These are phyloP conservation scores for Brachionus koreanus DNA, from an alignment of 1,140 invertebrate species.

Conservation along the genomic window DNA sequence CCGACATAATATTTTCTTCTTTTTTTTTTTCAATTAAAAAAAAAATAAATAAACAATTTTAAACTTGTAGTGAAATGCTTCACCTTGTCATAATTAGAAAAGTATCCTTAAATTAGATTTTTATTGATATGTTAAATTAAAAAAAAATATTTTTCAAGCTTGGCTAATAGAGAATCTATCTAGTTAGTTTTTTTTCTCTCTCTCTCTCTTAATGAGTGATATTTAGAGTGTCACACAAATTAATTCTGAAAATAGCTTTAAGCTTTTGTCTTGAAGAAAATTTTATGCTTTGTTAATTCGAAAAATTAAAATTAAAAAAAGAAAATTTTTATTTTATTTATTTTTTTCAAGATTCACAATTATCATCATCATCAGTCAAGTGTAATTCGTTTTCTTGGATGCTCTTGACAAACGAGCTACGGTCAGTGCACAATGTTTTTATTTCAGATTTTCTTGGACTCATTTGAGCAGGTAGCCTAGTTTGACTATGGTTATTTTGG, in stretches of 20 bases:
- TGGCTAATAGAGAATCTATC: neutral
- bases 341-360: neutral
- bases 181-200: no score
- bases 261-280: neutral
- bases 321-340: no score
- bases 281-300: no score
- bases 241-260: neutral
- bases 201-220: no score
- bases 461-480: neutral
- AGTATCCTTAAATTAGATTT: neutral
- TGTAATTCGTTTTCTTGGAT: neutral
- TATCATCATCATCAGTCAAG: neutral
- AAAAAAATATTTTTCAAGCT: neutral
- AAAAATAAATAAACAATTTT: no score
- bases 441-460: neutral
- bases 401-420: slow-evolving; percentile 1
- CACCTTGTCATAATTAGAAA: neutral
- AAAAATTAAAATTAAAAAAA: no score
- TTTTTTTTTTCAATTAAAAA: no score
- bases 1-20: no score
- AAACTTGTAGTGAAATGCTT: neutral
- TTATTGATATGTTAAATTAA: neutral
- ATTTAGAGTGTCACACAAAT: neutral
- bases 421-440: neutral
- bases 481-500: neutral